phyloP scores from a whole-genome alignment of 2,797 vertebrate genomes.

The Chelonia mydas region DNA sequence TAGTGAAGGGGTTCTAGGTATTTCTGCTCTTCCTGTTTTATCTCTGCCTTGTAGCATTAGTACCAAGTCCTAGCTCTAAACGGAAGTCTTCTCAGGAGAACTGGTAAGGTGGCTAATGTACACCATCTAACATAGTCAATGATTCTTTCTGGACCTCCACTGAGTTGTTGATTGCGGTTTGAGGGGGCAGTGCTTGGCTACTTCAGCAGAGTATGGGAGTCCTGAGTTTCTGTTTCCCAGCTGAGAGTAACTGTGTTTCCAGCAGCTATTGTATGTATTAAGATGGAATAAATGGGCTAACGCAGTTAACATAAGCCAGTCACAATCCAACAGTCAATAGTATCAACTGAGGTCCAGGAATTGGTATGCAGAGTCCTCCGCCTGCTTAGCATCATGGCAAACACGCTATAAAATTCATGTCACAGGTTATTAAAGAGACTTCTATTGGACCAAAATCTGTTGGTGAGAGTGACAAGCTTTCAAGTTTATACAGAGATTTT shows the following conservation, averaged over 20 bases:
- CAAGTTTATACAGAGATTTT: neutral
- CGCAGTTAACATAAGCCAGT: neutral
- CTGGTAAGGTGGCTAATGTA: neutral
- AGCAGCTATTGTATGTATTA: neutral
- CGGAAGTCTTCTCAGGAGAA: neutral
- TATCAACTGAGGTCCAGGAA: neutral
- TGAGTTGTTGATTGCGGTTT: neutral
- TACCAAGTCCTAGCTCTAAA: neutral
- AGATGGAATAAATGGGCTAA: neutral
- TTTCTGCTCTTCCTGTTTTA: neutral
- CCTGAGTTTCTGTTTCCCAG: neutral
- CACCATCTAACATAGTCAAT: neutral
- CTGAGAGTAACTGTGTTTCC: neutral
- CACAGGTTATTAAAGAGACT: neutral
- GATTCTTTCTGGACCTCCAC: neutral
- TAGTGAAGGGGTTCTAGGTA: neutral
- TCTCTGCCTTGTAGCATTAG: neutral
- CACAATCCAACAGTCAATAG: neutral
- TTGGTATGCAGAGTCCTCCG: neutral
- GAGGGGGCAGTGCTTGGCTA: neutral
- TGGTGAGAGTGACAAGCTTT: neutral
- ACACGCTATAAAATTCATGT: neutral
- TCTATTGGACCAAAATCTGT: neutral
- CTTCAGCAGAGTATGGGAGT: neutral
- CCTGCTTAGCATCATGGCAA: neutral